Evolutionary conservation across 2,113 vertebrate species (phyloP).

Genomic region (Sinocyclocheilus rhinocerous): DNA sequence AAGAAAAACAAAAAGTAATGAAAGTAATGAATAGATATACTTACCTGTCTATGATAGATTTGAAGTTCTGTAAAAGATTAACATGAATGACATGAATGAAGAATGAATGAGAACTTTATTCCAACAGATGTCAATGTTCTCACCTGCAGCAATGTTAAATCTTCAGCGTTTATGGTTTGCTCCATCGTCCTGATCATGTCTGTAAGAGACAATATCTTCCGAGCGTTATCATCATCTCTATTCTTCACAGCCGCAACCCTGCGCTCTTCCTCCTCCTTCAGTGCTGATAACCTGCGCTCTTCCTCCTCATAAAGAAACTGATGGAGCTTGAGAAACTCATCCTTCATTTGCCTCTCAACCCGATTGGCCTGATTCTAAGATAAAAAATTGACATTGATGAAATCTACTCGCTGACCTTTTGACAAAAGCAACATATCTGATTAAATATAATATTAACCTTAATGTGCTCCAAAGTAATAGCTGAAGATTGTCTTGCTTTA

Average conservation of each 20-base stretch:
- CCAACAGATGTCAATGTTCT: background rate
- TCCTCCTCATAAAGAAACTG: constrained; percentile 68
- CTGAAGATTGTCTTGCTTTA: constrained; percentile 54
- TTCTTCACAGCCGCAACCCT: constrained; percentile 61
- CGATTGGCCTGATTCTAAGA: constrained; percentile 64
- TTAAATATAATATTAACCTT: constrained; percentile 62
- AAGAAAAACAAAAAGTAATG: background rate
- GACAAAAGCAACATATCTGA: background rate
- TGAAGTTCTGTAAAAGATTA: constrained; percentile 71
- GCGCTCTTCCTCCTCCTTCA: constrained; percentile 71
- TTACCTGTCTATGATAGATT: constrained; percentile 69
- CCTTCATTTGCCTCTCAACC: constrained; percentile 65
- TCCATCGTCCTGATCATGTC: constrained; percentile 65
- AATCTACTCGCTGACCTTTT: background rate
- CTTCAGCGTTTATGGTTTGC: constrained; percentile 64
- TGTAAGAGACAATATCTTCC: constrained; percentile 56
- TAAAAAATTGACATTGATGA: background rate
- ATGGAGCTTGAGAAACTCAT: constrained; percentile 71
- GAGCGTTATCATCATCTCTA: constrained; percentile 59
- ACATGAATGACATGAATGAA: constrained; percentile 1
- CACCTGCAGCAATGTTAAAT: constrained; percentile 69
- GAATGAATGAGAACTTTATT: background rate
- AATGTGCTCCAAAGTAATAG: constrained; percentile 60
- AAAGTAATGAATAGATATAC: constrained; percentile 4
- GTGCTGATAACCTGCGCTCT: constrained; percentile 60